phyloP scores from a whole-genome alignment of 2,888 invertebrate genomes.

The Folsomia manolachei region DNA sequence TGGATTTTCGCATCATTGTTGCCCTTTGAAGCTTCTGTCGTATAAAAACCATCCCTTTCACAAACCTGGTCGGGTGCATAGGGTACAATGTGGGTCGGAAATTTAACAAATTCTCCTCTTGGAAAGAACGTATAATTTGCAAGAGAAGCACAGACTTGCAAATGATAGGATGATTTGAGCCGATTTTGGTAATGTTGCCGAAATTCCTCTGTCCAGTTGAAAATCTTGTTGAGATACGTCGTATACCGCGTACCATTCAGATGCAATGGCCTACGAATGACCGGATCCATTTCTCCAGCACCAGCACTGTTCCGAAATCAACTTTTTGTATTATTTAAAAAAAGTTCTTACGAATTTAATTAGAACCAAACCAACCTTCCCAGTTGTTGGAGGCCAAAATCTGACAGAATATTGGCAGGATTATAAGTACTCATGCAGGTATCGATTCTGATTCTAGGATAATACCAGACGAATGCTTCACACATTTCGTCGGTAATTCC shows the following conservation, averaged over 20 bases:
- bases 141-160: background rate
- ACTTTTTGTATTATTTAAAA: too few relatives aligned
- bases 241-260: background rate
- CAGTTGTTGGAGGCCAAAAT: background rate
- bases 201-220: background rate
- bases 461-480: slow-evolving; percentile 75
- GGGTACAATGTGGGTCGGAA: background rate
- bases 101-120: background rate
- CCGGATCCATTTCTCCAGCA: background rate
- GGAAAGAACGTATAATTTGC: background rate
- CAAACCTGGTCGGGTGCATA: background rate
- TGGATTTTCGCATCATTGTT: too few relatives aligned
- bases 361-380: too few relatives aligned
- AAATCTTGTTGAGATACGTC: background rate
- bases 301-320: too few relatives aligned
- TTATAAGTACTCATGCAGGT: slow-evolving; percentile 59
- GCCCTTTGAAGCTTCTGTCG: too few relatives aligned
- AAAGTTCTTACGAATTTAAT: too few relatives aligned
- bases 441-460: slow-evolving; percentile 73
- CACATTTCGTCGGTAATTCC: slow-evolving; percentile 86
- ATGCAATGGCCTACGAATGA: background rate
- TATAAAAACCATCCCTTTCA: too few relatives aligned
- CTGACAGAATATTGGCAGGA: background rate
- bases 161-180: background rate
- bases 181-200: background rate